Evolutionary conservation across 2,888 invertebrate species (phyloP), one percentile per base, ranked within the genome.

Genomic region (Dolomedes plantarius): DNA sequence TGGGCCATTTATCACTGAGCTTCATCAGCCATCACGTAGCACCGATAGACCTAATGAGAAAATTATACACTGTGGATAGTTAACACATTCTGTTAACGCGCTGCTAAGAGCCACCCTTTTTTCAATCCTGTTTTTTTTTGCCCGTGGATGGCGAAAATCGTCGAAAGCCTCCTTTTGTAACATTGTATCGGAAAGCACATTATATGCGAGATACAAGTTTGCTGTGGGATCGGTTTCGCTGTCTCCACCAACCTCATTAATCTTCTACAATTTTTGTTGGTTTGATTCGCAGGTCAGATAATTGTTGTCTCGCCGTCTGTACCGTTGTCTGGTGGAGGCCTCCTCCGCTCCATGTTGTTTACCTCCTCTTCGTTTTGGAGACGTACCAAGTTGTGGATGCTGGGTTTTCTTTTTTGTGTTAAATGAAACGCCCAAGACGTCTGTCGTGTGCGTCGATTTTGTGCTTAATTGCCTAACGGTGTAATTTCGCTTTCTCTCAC

Each of bases 41-140:
- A 56, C 56, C 39, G 29, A 39, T 62, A 29, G 32, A 27, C n/a
- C 50, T 81, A 81, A 81, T 81, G 81, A 75, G 68, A 74, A 74
- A 81, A 81, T 81, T 81, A 81, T 75, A 81, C 74, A 68, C 74
- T 69, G 56, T 62, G 29, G 69, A 81, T 81, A 41, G 74, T 75
- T 75, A 81, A 68, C 74, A 74, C 68, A 71, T 41, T 50, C 46
- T 74, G 68, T 56, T 69, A 75, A 62, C 65, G 32, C 67, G 23
- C 28, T 27, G 28, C 28, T 62, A n/a, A 65, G 13, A 31, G 11
- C 13, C 28, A 28, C 32, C 19, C 32, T 36, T 36, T 9, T 36
- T 36, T n/a, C n/a, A n/a, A n/a, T n/a, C n/a, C n/a, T n/a, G n/a
- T n/a, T n/a, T n/a, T 11, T n/a, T n/a, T 19, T 11, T 23, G 23